These are phyloP conservation scores for Lordiphosa andalusiaca DNA, from an alignment of 2,888 invertebrate genomes.

Conservation along the genomic window DNA sequence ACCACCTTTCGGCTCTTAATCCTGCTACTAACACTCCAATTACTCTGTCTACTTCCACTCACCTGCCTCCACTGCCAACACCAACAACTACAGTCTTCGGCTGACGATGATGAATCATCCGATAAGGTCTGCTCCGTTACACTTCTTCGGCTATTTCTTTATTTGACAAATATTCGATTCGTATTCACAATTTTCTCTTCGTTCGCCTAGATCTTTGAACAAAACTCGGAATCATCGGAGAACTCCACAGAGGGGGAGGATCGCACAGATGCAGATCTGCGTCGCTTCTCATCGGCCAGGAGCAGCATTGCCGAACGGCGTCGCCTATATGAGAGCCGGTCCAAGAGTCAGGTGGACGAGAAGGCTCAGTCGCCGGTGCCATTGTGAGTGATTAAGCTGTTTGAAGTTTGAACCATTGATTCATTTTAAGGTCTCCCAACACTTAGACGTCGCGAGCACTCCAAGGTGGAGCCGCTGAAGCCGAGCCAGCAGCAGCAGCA, in stretches of 20 bases:
- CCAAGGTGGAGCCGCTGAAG: slow-evolving; percentile 73
- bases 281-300: slow-evolving; percentile 84
- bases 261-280: slow-evolving; percentile 81
- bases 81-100: slow-evolving; percentile 70
- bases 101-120: slow-evolving; percentile 79
- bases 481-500: slow-evolving; percentile 80
- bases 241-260: slow-evolving; percentile 82
- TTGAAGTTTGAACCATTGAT: neutral
- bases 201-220: slow-evolving; percentile 77
- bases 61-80: slow-evolving; percentile 32
- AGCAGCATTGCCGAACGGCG: slow-evolving; percentile 89
- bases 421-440: neutral
- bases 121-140: slow-evolving; percentile 75
- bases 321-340: slow-evolving; percentile 88
- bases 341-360: slow-evolving; percentile 85
- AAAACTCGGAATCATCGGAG: slow-evolving; percentile 81
- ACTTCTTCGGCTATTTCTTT: neutral
- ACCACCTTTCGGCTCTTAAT: slow-evolving; percentile 12
- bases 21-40: slow-evolving; percentile 1
- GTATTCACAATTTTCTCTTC: neutral
- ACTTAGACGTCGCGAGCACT: slow-evolving; percentile 84
- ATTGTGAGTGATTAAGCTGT: slow-evolving; percentile 80
- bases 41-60: slow-evolving; percentile 3
- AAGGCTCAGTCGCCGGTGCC: slow-evolving; percentile 88
- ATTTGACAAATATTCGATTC: neutral